phyloP scores from a whole-genome alignment of 2,113 vertebrate species.

The Triplophysa siluroides region DNA sequence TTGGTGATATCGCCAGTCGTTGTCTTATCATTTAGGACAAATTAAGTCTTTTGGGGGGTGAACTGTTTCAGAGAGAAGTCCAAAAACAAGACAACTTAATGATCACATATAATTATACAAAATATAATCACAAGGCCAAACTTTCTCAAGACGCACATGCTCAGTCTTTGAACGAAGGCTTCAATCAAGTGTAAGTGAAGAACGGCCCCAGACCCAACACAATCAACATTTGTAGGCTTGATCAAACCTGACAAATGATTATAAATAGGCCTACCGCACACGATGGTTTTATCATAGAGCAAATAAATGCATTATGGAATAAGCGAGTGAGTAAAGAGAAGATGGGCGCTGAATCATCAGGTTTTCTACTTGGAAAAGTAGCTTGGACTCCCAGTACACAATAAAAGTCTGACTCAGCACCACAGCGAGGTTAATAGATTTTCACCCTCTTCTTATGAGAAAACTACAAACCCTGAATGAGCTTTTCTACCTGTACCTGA shows the following conservation, averaged over 20 bases:
- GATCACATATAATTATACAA: background rate
- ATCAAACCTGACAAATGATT: constrained; percentile 18
- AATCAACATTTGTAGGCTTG: constrained; percentile 6
- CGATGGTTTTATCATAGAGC: constrained; percentile 6
- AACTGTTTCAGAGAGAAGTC: background rate
- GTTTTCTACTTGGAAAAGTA: constrained; percentile 7
- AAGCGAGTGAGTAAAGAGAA: constrained; percentile 5
- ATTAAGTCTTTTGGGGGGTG: background rate
- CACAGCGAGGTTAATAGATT: constrained; percentile 29
- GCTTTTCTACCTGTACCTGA: constrained; percentile 5
- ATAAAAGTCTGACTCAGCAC: constrained; percentile 1
- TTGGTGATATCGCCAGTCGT: too few relatives aligned
- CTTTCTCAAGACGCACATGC: too few relatives aligned
- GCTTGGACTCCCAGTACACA: background rate
- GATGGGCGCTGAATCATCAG: constrained; percentile 2
- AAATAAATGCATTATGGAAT: constrained; percentile 5
- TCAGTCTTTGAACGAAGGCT: too few relatives aligned
- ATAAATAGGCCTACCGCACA: background rate
- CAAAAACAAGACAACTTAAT: background rate
- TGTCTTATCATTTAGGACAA: too few relatives aligned
- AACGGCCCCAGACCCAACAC: background rate
- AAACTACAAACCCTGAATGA: background rate
- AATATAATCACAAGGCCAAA: too few relatives aligned
- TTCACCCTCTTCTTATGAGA: constrained; percentile 16
- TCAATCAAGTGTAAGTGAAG: background rate